Conservation (phyloP, 2,888 invertebrate species). For the Adelphocoris suturalis region DNA sequence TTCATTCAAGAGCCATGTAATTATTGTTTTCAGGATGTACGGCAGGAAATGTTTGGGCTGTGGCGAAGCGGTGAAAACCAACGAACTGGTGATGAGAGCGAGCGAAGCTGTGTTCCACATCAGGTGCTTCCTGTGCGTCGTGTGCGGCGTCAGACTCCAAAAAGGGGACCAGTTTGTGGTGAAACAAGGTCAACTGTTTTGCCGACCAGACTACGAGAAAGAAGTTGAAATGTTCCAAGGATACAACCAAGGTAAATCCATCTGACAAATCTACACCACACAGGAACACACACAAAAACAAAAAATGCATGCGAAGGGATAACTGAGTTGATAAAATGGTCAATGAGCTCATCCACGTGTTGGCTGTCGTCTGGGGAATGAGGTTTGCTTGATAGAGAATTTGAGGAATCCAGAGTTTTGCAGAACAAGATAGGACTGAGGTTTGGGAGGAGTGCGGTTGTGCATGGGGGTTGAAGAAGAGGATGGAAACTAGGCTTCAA, state of each 20-base stretch:
- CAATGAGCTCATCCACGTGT: too few species aligned
- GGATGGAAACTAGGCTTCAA: too few species aligned
- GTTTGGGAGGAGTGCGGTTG: too few species aligned
- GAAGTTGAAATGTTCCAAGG: constrained; percentile 87
- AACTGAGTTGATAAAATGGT: too few species aligned
- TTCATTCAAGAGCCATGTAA: too few species aligned
- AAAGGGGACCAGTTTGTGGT: constrained; percentile 91
- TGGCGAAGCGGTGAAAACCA: constrained; percentile 85
- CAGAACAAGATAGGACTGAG: too few species aligned
- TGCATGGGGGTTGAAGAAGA: too few species aligned
- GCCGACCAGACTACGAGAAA: constrained; percentile 89
- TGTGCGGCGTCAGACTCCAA: constrained; percentile 87
- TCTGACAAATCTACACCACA: background rate
- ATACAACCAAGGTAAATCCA: constrained; percentile 80
- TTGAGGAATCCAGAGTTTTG: too few species aligned
- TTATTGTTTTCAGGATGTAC: constrained; percentile 83
- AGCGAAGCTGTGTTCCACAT: constrained; percentile 88
- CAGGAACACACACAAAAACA: too few species aligned
- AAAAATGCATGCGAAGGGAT: too few species aligned
- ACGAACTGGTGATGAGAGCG: constrained; percentile 88
- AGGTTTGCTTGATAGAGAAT: too few species aligned
- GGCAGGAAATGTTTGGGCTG: constrained; percentile 88
- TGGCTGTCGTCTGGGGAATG: too few species aligned
- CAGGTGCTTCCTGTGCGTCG: constrained; percentile 87
- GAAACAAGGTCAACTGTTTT: constrained; percentile 88